Evolutionary conservation across 1,140 invertebrate species (phyloP).

Genomic region (Drosophila sturtevanti): DNA sequence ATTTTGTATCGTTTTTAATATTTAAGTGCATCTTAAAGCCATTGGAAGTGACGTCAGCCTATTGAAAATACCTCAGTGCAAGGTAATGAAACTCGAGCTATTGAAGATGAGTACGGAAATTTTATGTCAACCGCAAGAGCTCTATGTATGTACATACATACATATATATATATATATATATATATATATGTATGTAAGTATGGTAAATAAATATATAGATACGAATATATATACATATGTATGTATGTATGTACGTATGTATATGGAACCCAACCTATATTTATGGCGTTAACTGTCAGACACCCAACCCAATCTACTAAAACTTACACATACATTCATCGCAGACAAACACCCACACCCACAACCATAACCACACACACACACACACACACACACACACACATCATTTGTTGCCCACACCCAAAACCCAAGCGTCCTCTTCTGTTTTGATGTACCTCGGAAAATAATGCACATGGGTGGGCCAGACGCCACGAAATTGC

Average conservation of each 20-base stretch:
- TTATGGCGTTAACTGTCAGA: slow-evolving; percentile 45
- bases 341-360: not conserved
- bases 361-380: not conserved
- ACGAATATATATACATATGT: too few species aligned
- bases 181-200: not conserved
- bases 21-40: not conserved
- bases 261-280: slow-evolving; percentile 37
- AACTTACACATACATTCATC: not conserved
- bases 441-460: slow-evolving; percentile 59
- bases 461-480: slow-evolving; percentile 67
- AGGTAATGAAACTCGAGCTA: slow-evolving; percentile 54
- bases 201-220: not conserved
- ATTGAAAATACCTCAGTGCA: slow-evolving; percentile 4
- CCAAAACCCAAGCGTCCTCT: not conserved
- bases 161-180: not conserved
- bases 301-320: slow-evolving; percentile 7
- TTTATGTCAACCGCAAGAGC: slow-evolving; percentile 15
- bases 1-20: not conserved
- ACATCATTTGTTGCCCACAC: not conserved
- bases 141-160: not conserved
- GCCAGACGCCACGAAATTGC: slow-evolving; percentile 56
- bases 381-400: not conserved
- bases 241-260: not conserved
- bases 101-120: slow-evolving; percentile 52
- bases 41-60: slow-evolving; percentile 19